Evolutionary conservation across 2,113 vertebrate species (phyloP), one percentile per base, ranked within the genome.

Genomic region (Cyanistes caeruleus): DNA sequence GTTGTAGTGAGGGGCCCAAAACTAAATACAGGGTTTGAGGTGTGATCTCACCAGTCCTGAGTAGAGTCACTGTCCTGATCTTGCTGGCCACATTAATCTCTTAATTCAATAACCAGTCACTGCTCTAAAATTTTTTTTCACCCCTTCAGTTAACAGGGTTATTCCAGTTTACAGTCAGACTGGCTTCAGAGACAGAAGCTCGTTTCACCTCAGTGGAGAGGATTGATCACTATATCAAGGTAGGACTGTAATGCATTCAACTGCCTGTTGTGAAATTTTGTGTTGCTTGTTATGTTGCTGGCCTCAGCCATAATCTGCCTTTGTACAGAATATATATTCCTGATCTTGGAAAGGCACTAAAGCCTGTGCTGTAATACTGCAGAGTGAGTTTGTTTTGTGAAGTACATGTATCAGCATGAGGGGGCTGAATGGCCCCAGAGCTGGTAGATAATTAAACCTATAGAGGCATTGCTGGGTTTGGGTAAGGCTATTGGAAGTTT

Each of bases 151-250:
- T 99, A 81, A 99, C 99, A 24, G 99, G 99, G 4, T 96, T 99
- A 68, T 99, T 99, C 98, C 99, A 99, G 98, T 99, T 99, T 96
- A 99, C 99, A 2, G 99, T 99, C 59, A 98, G 99, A 63, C 96
- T 99, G 96, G 99, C 99, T 5, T 99, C 99, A 7, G 99, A 99
- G 95, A 99, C 99, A 20, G 99, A 99, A 97, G 99, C 99, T 90
- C 99, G 99, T 64, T 99, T 99, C 97, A 99, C 99, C 15, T 99
- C 99, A 0, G 99, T 99, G 77, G 99, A 99, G 90, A 98, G 99
- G 75, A 99, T 99, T 84, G 96, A 99, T 86, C 98, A 99, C 93
- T 99, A 99, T 78, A 99, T 99, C 94, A 98, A 99, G 99, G 99
- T 99, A 98, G 69, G 96, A 30, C 22, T 70, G 19, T 4, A 23